Conservation (phyloP, 2,888 invertebrate species). For the Perithous albicinctus region DNA sequence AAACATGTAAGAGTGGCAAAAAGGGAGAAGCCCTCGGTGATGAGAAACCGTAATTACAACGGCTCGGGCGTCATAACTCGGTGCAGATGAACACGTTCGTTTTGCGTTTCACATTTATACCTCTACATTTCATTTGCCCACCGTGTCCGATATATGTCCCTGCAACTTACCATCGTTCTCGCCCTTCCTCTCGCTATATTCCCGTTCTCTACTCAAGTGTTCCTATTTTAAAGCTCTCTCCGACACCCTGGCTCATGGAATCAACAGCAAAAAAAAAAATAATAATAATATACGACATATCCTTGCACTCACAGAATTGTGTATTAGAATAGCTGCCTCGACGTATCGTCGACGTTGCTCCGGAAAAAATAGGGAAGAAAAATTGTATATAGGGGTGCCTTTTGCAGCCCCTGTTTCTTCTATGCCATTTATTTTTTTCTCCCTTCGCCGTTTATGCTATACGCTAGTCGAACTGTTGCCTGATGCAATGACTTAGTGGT, state of each 20-base stretch:
- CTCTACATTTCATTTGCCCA: slow-evolving; percentile 1
- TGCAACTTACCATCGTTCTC: slow-evolving; percentile 20
- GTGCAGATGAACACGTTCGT: slow-evolving; percentile 63
- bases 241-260: background rate
- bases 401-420: slow-evolving; percentile 34
- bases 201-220: background rate
- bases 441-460: slow-evolving; percentile 21
- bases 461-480: background rate
- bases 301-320: background rate
- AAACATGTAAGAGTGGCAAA: slow-evolving; percentile 19
- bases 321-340: slow-evolving; percentile 6
- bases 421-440: slow-evolving; percentile 30
- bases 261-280: too few species aligned
- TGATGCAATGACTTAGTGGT: slow-evolving; percentile 3
- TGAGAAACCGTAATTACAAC: slow-evolving; percentile 78
- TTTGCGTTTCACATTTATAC: slow-evolving; percentile 25
- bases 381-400: slow-evolving; percentile 2
- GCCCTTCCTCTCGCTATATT: background rate
- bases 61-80: slow-evolving; percentile 63
- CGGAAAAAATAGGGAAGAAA: background rate
- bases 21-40: slow-evolving; percentile 54
- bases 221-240: slow-evolving; percentile 6
- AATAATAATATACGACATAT: background rate
- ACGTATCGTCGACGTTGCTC: background rate
- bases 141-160: slow-evolving; percentile 15